Conservation (phyloP, 1,140 invertebrate species). For the Euura lappo region DNA sequence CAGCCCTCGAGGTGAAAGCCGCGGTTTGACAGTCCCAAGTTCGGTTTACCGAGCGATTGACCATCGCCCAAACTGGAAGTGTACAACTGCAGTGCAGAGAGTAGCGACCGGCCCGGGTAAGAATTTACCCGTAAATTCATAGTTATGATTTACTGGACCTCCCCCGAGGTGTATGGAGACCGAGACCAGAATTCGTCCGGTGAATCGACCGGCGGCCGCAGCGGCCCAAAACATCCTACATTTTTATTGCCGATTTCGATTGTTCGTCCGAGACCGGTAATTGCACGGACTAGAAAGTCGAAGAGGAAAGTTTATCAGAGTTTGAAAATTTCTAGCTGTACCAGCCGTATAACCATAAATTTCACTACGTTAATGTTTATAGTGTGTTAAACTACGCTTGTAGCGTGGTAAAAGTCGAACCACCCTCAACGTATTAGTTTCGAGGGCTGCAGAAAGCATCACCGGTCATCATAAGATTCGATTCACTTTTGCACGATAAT, state of each 20-base stretch:
- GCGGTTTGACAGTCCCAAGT: slow-evolving; percentile 14
- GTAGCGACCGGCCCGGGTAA: no score
- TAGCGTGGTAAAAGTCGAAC: no score
- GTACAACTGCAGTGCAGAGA: background rate
- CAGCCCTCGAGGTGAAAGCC: slow-evolving; percentile 34
- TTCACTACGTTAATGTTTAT: background rate
- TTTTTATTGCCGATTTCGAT: background rate
- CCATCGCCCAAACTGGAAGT: background rate
- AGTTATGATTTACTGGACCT: slow-evolving; percentile 37
- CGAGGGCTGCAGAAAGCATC: no score
- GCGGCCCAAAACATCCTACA: slow-evolving; percentile 39
- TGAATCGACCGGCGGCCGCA: slow-evolving; percentile 40
- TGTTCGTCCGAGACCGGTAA: background rate
- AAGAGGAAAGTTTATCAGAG: background rate
- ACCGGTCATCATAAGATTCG: no score
- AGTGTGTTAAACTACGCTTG: no score
- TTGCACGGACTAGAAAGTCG: background rate
- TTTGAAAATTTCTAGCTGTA: background rate
- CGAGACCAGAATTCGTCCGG: slow-evolving; percentile 17
- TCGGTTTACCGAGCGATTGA: slow-evolving; percentile 3
- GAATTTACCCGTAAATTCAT: slow-evolving; percentile 44
- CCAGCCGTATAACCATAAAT: background rate
- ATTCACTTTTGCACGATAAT: no score
- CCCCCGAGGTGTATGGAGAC: slow-evolving; percentile 13
- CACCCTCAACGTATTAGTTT: no score